Evolutionary conservation across 2,888 invertebrate genomes (phyloP).

Genomic region (Acleris sparsana): DNA sequence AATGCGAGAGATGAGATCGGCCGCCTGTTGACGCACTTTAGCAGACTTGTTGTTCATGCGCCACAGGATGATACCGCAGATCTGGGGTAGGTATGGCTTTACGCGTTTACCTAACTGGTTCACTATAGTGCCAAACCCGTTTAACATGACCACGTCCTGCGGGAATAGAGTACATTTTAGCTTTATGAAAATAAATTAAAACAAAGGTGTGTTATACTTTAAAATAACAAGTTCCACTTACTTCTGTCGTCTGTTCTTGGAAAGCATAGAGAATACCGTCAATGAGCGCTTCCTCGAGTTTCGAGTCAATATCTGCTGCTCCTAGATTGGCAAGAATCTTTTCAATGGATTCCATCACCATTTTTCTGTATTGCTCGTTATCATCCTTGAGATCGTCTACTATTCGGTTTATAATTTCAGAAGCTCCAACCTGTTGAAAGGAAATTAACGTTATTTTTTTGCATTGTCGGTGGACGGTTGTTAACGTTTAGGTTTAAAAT

Average conservation of each 20-base stretch:
- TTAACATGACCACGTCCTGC: constrained; percentile 99
- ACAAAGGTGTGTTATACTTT: background rate
- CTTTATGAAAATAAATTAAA: background rate
- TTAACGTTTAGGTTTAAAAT: too few relatives aligned
- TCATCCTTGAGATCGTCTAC: constrained; percentile 99
- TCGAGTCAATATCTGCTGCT: constrained; percentile 98
- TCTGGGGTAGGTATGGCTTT: constrained; percentile 99
- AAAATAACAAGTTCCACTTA: constrained; percentile 51
- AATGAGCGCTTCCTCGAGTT: constrained; percentile 99
- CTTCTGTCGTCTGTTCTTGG: constrained; percentile 99
- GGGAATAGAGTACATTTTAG: constrained; percentile 39
- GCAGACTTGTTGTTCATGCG: constrained; percentile 99
- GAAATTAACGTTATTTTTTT: constrained; percentile 7
- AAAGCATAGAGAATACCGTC: constrained; percentile 99
- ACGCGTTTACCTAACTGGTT: constrained; percentile 98
- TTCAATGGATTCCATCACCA: constrained; percentile 99
- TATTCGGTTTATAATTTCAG: constrained; percentile 98
- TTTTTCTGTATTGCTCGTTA: constrained; percentile 99
- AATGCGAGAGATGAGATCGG: constrained; percentile 98
- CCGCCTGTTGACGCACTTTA: constrained; percentile 99
- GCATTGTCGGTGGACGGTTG: background rate
- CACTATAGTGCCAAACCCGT: constrained; percentile 99
- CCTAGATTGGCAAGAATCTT: constrained; percentile 99
- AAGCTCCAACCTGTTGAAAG: constrained; percentile 91
- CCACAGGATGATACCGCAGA: constrained; percentile 99